Evolutionary conservation across 2,113 vertebrate genomes (phyloP), one percentile per base, ranked within the genome.

Genomic region (Lepus europaeus): DNA sequence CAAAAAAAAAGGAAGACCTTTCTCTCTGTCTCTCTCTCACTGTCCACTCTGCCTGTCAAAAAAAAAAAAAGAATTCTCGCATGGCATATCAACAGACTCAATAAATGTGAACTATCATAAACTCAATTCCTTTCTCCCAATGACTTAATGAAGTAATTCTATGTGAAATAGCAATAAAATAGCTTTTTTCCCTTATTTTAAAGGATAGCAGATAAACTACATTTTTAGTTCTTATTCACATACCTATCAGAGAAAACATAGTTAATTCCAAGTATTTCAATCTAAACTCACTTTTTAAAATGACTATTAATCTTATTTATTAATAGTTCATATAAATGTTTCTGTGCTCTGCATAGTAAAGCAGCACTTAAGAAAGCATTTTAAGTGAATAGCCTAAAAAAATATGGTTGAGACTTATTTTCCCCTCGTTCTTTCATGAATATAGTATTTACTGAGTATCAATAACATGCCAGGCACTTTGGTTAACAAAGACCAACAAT

Each of bases 401-500:
- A 85, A 73, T 51, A 94, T 64, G n/a, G 23, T 76, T 85, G 76
- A 93, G 39, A 88, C 11, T 36, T 64, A 77, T 36, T 19, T 9
- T 3, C 10, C 2, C 19, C 84, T 93, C 74, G 89, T 59, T 95
- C 25, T 87, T 87, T 39, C 39, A 69, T 49, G 22, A 81, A 89
- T 70, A 82, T 59, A 92, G 23, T 72, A 63, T 87, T 87, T 88
- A 85, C 72, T 80, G 23, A 81, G n/a, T 94, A 77, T 85, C 45
- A 90, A 11, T 66, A 90, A 90, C 20, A 63, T 91, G 59, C n/a
- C 78, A 96, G 78, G 61, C 63, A 72, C 51, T 77, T 85, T 88
- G 22, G 78, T 95, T 87, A 91, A 77, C 61, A 90, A 94, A 95
- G 69, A 77, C 68, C 59, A 92, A 17, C 64, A 69, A 92, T 94